Evolutionary conservation across 1,140 invertebrate genomes (phyloP).

Genomic region (Musca vetustissima): DNA sequence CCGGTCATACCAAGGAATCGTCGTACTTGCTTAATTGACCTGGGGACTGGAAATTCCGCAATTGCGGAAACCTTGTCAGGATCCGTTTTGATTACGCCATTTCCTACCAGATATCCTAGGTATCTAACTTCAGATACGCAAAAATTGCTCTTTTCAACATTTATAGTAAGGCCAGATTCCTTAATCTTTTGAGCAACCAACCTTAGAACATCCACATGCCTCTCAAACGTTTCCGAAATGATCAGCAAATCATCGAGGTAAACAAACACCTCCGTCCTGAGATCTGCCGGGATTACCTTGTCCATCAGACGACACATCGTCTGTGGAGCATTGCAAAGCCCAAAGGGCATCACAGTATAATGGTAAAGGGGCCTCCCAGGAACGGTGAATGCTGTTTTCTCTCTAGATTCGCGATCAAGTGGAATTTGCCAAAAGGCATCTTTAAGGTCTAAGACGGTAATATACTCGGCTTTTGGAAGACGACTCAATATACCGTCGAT

Average conservation of each 20-base stretch:
- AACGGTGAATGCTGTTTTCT: constrained; percentile 26
- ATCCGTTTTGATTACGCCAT: constrained; percentile 36
- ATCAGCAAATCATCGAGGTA: constrained; percentile 33
- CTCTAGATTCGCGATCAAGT: constrained; percentile 5
- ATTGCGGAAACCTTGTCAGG: constrained; percentile 15
- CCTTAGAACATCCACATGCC: constrained; percentile 6
- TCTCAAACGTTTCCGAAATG: constrained; percentile 10
- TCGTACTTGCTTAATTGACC: constrained; percentile 46
- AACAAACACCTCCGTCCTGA: constrained; percentile 32
- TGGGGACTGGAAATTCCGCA: constrained; percentile 38
- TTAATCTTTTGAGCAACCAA: constrained; percentile 15
- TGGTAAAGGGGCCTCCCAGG: constrained; percentile 3
- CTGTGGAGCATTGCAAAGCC: constrained; percentile 47
- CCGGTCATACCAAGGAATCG: constrained; percentile 55
- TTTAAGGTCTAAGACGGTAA: constrained; percentile 13
- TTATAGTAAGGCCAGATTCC: constrained; percentile 16
- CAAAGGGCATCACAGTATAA: constrained; percentile 13
- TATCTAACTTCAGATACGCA: constrained; percentile 41
- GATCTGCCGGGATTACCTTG: constrained; percentile 26
- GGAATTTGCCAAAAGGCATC: constrained; percentile 27
- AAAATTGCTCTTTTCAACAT: constrained; percentile 42
- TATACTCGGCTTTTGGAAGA: constrained; percentile 25
- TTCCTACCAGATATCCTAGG: constrained; percentile 18
- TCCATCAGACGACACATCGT: constrained; percentile 27
- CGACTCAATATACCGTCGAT: constrained; percentile 26